These are phyloP conservation scores for Gasteruption jaculator DNA, from an alignment of 2,888 invertebrate species.

Conservation along the genomic window DNA sequence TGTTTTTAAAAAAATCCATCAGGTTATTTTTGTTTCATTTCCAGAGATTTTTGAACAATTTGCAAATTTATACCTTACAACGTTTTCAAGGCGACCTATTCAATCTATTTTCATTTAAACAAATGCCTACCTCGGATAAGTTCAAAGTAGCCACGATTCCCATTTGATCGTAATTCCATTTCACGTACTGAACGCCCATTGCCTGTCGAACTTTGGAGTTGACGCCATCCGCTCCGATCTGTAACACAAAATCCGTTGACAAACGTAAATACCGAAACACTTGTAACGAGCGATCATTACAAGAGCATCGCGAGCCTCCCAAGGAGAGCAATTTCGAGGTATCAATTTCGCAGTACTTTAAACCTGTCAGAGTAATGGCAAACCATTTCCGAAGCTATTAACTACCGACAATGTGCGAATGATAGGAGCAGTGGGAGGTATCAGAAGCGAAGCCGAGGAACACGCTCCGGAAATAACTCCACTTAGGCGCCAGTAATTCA, in stretches of 20 bases:
- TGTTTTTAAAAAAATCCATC: background rate
- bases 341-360: too few species aligned
- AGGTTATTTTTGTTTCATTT: background rate
- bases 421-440: conserved; percentile 21
- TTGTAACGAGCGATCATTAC: too few species aligned
- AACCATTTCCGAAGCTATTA: too few species aligned
- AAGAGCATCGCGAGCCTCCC: too few species aligned
- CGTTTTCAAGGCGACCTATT: too few species aligned
- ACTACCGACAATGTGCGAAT: conserved; percentile 18
- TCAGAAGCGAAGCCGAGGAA: conserved; percentile 25
- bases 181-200: conserved; percentile 76
- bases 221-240: conserved; percentile 94
- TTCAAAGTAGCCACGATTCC: conserved; percentile 89
- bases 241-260: conserved; percentile 29
- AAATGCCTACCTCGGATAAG: conserved; percentile 65
- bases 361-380: too few species aligned
- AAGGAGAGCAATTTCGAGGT: too few species aligned
- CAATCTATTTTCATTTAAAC: background rate
- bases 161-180: conserved; percentile 84
- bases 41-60: too few species aligned
- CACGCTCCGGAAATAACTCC: conserved; percentile 42
- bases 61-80: too few species aligned
- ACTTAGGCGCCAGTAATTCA: conserved; percentile 32
- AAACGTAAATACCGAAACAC: too few species aligned
- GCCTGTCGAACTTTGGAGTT: conserved; percentile 81